These are phyloP conservation scores for Epicauta chinensis DNA, from an alignment of 1,140 invertebrate species.

Conservation along the genomic window DNA sequence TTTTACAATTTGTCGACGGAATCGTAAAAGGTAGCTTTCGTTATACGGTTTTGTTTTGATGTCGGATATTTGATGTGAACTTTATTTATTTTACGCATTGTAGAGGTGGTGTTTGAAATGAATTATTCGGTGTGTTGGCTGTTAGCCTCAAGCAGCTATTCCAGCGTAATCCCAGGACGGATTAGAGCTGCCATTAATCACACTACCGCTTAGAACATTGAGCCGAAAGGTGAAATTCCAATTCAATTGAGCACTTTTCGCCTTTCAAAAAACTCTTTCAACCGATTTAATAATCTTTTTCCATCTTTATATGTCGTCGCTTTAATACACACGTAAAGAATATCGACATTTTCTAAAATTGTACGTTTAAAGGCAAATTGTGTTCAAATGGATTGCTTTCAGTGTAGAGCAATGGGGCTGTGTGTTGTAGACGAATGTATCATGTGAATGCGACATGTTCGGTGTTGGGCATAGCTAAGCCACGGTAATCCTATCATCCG, in stretches of 20 bases:
- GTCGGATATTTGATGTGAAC: not conserved
- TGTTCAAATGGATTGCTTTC: no score
- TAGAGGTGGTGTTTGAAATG: constrained; percentile 3
- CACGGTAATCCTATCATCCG: constrained; percentile 39
- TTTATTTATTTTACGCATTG: not conserved
- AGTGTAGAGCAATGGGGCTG: constrained; percentile 2
- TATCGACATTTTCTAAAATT: no score
- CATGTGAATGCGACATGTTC: constrained; percentile 32
- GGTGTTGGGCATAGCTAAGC: constrained; percentile 37
- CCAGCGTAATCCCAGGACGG: constrained; percentile 14
- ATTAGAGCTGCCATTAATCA: constrained; percentile 26
- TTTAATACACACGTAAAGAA: no score
- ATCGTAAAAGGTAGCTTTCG: no score
- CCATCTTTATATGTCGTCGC: no score
- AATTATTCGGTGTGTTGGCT: constrained; percentile 16
- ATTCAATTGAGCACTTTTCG: not conserved
- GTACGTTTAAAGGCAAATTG: no score
- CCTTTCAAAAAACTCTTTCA: not conserved
- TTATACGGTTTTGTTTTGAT: no score
- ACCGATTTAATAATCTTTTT: not conserved
- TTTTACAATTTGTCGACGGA: no score
- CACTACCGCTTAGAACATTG: constrained; percentile 18
- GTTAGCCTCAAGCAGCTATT: constrained; percentile 16
- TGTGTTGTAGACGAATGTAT: constrained; percentile 20
- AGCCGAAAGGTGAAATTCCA: constrained; percentile 25